Base-by-base conservation (phyloP, 2,888 invertebrate genomes). In the Sinohyriopsis cumingii region DNA sequence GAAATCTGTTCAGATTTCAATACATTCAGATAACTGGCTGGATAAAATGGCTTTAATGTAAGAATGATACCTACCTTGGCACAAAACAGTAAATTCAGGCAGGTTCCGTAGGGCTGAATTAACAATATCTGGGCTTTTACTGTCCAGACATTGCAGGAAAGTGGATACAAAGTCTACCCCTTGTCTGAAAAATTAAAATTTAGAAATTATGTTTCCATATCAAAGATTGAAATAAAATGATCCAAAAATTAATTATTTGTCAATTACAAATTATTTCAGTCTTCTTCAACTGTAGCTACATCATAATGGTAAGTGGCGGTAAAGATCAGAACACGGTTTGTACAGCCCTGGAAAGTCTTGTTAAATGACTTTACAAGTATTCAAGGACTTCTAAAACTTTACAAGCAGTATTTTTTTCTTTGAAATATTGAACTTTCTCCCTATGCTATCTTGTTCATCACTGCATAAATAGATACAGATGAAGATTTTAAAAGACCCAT, bases 141-240 rank as follows among this genome's bases (percentile, higher is more conserved):
- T 94, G 80, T 95, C 94, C 69, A 98, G 91, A 87, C 96, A 96
- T 82, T 95, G 93, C 69, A 96, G 92, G 84, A 95, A 94, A 0
- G 94, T 93, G 60, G 94, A 93, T 3, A 96, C 91, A 76, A 95
- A 95, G 24, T 92, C 90, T 71, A 93, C 92, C 0, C 92, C 91
- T 67, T 76, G 76, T 68, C 89, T 89, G 81, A 45, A 86, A 83
- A 24, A 65, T 5, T 33, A 1, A 33, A 33, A 33, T 7, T 67
- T 5, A 72, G 63, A 18, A 22, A 62, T 22, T 33, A 25, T 63
- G 60, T 55, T 24, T 24, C 15, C 59, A 57, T 61, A 24, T 25
- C n/a, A 19, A 33, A 45, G 45, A 65, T 7, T 55, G 19, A 45
- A 33, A 33, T 20, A 59, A 33, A 7, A 25, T 61, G 22, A 63